Conservation (phyloP, 2,113 vertebrate genomes). For the Rana temporaria region DNA sequence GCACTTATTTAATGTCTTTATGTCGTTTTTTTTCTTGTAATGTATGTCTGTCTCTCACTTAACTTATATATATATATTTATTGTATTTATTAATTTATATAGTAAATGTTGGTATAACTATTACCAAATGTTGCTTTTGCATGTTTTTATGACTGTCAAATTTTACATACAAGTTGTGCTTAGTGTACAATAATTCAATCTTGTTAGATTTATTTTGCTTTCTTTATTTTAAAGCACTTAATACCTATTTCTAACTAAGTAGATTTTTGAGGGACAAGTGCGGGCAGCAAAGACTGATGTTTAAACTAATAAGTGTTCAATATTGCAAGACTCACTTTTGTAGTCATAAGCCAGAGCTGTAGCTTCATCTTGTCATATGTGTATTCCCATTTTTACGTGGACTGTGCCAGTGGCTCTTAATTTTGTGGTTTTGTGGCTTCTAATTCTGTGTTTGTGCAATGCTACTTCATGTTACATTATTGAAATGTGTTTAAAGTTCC, state of each 20-base stretch:
- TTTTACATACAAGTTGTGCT: not conserved
- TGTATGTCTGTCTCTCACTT: not conserved
- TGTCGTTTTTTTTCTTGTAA: no score
- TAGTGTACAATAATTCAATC: not conserved
- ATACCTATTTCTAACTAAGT: not conserved
- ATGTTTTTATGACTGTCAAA: not conserved
- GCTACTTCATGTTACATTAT: not conserved
- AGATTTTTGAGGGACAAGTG: no score
- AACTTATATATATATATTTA: no score
- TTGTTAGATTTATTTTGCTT: not conserved
- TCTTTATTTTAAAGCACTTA: not conserved
- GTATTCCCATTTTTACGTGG: no score
- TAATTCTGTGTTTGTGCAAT: not conserved
- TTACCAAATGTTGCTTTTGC: not conserved
- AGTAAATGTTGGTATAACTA: no score
- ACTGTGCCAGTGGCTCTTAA: no score
- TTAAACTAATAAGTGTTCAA: no score
- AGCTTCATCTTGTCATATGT: no score
- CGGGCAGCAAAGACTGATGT: no score
- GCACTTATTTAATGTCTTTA: not conserved
- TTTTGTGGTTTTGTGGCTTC: not conserved
- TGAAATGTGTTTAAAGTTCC: slow-evolving; percentile 60
- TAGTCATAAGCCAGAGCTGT: no score
- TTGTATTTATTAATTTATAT: no score
- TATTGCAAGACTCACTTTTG: no score